Conservation (phyloP, 2,888 invertebrate genomes). For the Chrysina gloriosa region DNA sequence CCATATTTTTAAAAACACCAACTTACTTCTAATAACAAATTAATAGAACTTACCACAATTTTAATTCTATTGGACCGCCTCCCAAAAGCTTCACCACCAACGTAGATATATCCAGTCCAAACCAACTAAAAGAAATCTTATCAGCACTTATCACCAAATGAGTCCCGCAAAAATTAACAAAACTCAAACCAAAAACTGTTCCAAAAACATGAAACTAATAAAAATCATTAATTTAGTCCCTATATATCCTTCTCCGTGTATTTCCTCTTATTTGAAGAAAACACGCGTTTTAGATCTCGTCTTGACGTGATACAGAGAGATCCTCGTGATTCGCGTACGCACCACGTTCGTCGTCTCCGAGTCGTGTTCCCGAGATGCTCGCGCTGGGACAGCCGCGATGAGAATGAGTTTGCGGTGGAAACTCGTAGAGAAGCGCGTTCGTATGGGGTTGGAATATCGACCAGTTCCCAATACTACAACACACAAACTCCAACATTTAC, state of each 20-base stretch:
- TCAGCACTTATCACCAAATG: background rate
- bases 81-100: background rate
- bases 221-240: too few species aligned
- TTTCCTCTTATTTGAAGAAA: too few species aligned
- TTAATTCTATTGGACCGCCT: background rate
- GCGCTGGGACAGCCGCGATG: conserved; percentile 47
- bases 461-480: conserved; percentile 31
- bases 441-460: conserved; percentile 35
- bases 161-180: background rate
- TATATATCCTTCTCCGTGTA: too few species aligned
- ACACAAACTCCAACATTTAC: conserved; percentile 35
- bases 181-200: too few species aligned
- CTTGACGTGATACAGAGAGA: background rate
- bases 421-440: conserved; percentile 12
- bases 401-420: conserved; percentile 40
- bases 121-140: background rate
- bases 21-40: background rate
- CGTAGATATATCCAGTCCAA: background rate
- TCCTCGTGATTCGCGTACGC: too few species aligned
- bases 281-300: too few species aligned
- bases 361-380: conserved; percentile 38
- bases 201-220: too few species aligned
- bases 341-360: conserved; percentile 4
- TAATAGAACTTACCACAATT: background rate
- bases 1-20: too few species aligned